These are phyloP conservation scores for Trichonephila clavipes DNA, from an alignment of 1,140 invertebrate species.

Conservation along the genomic window DNA sequence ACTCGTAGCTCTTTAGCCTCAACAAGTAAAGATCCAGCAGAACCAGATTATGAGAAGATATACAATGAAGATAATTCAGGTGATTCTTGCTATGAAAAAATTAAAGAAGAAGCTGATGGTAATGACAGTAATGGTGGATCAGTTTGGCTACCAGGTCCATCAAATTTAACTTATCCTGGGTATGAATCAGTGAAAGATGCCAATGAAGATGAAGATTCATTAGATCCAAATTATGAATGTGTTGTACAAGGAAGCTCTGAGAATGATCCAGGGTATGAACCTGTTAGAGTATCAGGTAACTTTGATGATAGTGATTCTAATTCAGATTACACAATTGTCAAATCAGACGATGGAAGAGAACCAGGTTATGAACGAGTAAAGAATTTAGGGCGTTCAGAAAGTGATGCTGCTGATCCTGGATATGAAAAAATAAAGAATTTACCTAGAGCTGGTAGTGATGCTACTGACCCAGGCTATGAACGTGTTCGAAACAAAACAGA, in stretches of 20 bases:
- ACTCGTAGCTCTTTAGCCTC: conserved; percentile 26
- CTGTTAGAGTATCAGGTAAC: conserved; percentile 54
- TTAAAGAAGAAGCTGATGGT: conserved; percentile 50
- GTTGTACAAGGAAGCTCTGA: conserved; percentile 44
- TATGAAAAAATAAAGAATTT: conserved; percentile 75
- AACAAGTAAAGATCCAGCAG: conserved; percentile 5
- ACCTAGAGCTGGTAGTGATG: conserved; percentile 66
- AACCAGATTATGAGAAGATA: conserved; percentile 73
- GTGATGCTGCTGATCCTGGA: conserved; percentile 71
- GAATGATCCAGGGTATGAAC: conserved; percentile 70
- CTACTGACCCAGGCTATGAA: conserved; percentile 75
- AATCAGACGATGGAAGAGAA: conserved; percentile 52
- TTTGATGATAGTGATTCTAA: conserved; percentile 74
- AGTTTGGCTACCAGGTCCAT: not conserved
- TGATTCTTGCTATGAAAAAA: conserved; percentile 74
- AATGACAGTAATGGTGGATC: not conserved
- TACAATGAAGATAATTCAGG: conserved; percentile 71
- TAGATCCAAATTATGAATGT: conserved; percentile 73
- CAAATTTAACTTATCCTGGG: conserved; percentile 36
- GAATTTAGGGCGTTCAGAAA: conserved; percentile 58
- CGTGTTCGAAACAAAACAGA: conserved; percentile 58
- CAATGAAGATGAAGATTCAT: conserved; percentile 66
- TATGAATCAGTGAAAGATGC: conserved; percentile 71
- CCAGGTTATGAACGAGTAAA: conserved; percentile 72
- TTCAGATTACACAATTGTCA: conserved; percentile 66